Evolutionary conservation across 1,140 invertebrate species (phyloP).

Genomic region (Bombus fervidus): DNA sequence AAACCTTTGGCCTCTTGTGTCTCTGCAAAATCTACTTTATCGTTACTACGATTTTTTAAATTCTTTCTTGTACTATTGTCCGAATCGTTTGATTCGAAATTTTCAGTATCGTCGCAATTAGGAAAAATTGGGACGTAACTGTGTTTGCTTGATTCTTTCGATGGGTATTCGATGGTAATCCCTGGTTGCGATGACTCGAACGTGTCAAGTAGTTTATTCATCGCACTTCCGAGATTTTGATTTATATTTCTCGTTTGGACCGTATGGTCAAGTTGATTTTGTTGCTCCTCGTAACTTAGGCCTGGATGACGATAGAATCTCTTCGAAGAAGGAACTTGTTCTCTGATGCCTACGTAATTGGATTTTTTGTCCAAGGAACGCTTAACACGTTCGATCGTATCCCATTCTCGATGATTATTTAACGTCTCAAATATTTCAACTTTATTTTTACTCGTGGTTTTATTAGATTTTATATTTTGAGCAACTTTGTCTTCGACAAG

Average conservation of each 20-base stretch:
- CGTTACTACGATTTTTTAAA: background rate
- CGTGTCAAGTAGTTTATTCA: conserved; percentile 6
- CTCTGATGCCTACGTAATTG: background rate
- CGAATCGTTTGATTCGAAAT: background rate
- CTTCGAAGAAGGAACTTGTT: background rate
- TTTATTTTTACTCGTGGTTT: background rate
- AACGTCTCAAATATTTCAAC: background rate
- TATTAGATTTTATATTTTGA: too few relatives aligned
- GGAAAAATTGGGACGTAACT: background rate
- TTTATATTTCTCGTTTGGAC: background rate
- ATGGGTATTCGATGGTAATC: background rate
- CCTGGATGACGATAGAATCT: conserved; percentile 42
- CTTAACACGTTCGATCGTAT: conserved; percentile 20
- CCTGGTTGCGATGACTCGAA: background rate
- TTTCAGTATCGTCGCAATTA: background rate
- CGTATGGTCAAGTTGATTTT: background rate
- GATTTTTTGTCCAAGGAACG: conserved; percentile 23
- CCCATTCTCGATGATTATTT: background rate
- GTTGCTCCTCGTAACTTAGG: conserved; percentile 15
- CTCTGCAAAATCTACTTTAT: background rate
- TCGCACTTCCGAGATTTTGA: background rate
- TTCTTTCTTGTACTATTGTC: background rate
- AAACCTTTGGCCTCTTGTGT: too few relatives aligned
- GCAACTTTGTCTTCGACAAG: fast-evolving
- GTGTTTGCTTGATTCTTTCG: background rate